A percentile compares a stretch with the other conserved stretches of the same genome.
Conservation (phyloP, 2,797 vertebrate genomes). For the Sebastes alutus region DNA sequence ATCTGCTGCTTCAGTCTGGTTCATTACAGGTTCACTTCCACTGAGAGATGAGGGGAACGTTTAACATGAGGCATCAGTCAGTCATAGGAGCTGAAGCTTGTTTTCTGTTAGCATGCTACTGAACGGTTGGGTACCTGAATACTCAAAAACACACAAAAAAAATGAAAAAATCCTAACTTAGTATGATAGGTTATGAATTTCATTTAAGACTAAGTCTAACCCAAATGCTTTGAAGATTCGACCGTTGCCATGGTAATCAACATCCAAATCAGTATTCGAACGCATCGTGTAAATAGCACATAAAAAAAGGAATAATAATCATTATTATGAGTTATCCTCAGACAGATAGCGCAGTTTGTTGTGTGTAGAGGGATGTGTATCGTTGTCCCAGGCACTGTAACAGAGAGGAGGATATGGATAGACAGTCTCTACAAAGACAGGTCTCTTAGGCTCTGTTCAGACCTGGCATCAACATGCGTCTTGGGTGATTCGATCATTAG, state of each 20-base stretch:
- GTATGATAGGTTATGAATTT: background rate
- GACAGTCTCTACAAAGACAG: too few relatives aligned
- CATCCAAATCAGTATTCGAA: background rate
- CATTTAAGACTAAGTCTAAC: background rate
- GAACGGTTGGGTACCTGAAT: background rate
- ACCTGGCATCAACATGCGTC: too few relatives aligned
- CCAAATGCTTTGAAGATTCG: background rate
- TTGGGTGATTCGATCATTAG: too few relatives aligned
- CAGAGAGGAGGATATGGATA: background rate
- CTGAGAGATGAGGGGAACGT: constrained; percentile 11
- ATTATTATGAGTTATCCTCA: too few relatives aligned
- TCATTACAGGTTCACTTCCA: constrained; percentile 38
- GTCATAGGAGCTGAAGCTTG: background rate
- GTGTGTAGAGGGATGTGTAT: too few relatives aligned
- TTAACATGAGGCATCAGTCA: background rate
- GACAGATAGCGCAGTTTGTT: too few relatives aligned
- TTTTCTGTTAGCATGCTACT: background rate
- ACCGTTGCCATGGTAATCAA: background rate
- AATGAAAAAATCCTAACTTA: background rate
- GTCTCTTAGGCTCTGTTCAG: too few relatives aligned
- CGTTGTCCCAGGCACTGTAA: too few relatives aligned
- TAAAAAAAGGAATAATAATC: background rate
- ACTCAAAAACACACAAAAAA: too few relatives aligned
- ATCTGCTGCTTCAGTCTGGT: constrained; percentile 26
- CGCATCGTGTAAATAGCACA: background rate